phyloP scores from a whole-genome alignment of 2,888 invertebrate species.

The Chironomus tentans region DNA sequence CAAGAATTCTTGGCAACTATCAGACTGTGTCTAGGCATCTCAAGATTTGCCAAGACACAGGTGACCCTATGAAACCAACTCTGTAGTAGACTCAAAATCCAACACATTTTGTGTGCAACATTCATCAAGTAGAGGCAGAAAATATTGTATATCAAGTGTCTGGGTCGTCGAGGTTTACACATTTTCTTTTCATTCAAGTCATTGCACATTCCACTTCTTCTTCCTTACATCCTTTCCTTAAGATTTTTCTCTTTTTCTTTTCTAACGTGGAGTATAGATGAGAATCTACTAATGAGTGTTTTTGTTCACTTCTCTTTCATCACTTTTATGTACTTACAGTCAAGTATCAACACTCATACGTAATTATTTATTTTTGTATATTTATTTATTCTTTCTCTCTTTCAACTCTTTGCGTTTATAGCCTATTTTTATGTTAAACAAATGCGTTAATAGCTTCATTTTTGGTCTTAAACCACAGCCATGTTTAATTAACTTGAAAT shows the following conservation, averaged over 20 bases:
- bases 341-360: conserved; percentile 1
- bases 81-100: too few relatives aligned
- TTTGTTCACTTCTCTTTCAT: conserved; percentile 17
- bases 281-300: conserved; percentile 12
- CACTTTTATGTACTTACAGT: conserved; percentile 13
- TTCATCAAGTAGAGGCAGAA: too few relatives aligned
- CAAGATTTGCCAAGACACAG: too few relatives aligned
- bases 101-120: too few relatives aligned
- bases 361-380: conserved; percentile 12
- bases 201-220: not conserved
- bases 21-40: too few relatives aligned
- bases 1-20: too few relatives aligned
- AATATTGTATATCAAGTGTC: not conserved
- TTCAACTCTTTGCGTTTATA: not conserved
- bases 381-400: not conserved
- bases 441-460: too few relatives aligned
- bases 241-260: too few relatives aligned
- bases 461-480: too few relatives aligned
- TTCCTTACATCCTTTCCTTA: not conserved
- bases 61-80: too few relatives aligned
- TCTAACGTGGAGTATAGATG: not conserved
- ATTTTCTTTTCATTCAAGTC: not conserved
- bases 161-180: not conserved
- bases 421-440: too few relatives aligned
- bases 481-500: too few relatives aligned